Evolutionary conservation across 2,888 invertebrate genomes (phyloP).

Genomic region (Frankliniella intonsa): DNA sequence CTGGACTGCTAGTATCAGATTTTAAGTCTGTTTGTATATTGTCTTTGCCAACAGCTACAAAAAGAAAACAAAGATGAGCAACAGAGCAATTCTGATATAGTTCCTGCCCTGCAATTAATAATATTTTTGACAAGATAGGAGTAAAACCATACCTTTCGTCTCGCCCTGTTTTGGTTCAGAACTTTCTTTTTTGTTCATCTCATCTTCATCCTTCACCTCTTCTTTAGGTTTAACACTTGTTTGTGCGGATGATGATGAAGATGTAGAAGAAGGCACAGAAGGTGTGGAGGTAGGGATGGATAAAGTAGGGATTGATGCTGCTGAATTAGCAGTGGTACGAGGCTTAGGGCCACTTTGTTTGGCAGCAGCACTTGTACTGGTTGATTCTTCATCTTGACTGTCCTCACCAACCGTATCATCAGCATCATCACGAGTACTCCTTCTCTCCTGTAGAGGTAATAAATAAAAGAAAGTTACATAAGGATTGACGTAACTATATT

Average conservation of each 20-base stretch:
- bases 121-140: too few relatives aligned
- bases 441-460: slow-evolving; percentile 42
- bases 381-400: slow-evolving; percentile 46
- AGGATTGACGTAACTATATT: neutral
- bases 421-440: slow-evolving; percentile 43
- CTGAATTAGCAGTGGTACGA: slow-evolving; percentile 11
- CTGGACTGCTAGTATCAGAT: neutral
- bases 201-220: neutral
- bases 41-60: neutral
- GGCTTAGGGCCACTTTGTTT: neutral
- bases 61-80: neutral
- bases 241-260: slow-evolving; percentile 31
- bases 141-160: too few relatives aligned
- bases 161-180: neutral
- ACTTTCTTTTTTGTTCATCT: neutral
- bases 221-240: neutral
- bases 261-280: slow-evolving; percentile 20
- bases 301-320: slow-evolving; percentile 11
- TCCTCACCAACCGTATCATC: slow-evolving; percentile 38
- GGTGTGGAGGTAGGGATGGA: slow-evolving; percentile 16
- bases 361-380: neutral
- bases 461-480: slow-evolving; percentile 24
- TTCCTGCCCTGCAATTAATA: too few relatives aligned
- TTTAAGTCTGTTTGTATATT: neutral
- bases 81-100: too few relatives aligned